phyloP scores from a whole-genome alignment of 2,113 vertebrate genomes.

The Machaerirhynchus nigripectus region DNA sequence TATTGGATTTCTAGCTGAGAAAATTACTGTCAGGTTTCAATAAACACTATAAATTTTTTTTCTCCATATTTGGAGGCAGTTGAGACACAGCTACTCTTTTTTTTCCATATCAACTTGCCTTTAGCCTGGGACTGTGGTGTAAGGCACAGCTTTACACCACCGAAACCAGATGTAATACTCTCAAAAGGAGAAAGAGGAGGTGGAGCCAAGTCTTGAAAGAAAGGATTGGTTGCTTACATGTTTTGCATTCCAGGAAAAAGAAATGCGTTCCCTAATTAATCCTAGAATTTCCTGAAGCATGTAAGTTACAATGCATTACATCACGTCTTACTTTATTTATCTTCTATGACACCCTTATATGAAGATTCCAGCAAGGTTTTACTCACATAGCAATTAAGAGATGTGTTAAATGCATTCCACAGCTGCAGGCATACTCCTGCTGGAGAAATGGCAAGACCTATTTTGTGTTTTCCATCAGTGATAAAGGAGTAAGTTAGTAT shows the following conservation, averaged over 20 bases:
- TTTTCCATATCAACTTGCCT: not conserved
- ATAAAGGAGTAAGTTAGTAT: conserved; percentile 51
- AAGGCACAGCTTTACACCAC: not conserved
- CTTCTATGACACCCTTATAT: not conserved
- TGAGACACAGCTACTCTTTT: not conserved
- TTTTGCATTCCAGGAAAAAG: conserved; percentile 65
- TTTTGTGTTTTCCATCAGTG: not conserved
- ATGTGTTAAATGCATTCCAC: conserved; percentile 22
- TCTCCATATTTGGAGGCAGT: not conserved
- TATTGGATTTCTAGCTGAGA: not conserved
- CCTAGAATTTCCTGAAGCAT: conserved; percentile 46
- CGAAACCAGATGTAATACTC: not conserved
- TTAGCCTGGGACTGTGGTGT: not conserved
- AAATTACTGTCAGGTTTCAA: not conserved
- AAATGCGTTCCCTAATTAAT: conserved; percentile 34
- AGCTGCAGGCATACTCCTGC: not conserved
- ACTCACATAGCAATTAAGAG: not conserved
- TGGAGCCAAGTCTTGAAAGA: not conserved
- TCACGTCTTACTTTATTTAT: conserved; percentile 40
- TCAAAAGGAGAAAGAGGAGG: not conserved
- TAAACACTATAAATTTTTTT: not conserved
- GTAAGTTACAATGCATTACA: conserved; percentile 6
- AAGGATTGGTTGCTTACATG: conserved; percentile 16
- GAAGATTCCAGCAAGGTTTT: conserved; percentile 28
- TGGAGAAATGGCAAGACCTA: not conserved